Percentiles rank a stretch among this genome's conserved stretches.
These are phyloP conservation scores for Naja naja DNA, from an alignment of 2,113 vertebrate genomes.

Conservation along the genomic window DNA sequence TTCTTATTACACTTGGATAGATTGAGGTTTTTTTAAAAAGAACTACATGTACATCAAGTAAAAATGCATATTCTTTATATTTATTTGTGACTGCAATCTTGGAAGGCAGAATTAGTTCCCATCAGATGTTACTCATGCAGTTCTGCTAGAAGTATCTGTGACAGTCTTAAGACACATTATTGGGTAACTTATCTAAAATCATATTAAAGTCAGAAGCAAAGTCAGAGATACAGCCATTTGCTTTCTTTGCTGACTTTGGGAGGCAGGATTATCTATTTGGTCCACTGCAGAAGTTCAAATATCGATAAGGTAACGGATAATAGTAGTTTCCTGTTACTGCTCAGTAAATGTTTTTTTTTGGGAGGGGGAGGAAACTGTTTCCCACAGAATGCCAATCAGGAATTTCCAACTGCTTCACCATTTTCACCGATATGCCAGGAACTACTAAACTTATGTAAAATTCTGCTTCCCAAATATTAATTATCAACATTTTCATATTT, in stretches of 20 bases:
- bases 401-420: not conserved
- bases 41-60: not conserved
- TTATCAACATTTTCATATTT: not conserved
- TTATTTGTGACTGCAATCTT: not conserved
- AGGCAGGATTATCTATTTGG: constrained; percentile 25
- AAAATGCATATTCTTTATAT: constrained; percentile 17
- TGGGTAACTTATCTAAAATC: constrained; percentile 27
- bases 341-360: not conserved
- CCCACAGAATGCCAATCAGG: not conserved
- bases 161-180: constrained; percentile 28
- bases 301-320: not conserved
- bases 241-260: constrained; percentile 8
- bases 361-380: not conserved
- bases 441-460: not conserved
- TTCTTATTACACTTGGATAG: not conserved
- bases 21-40: not conserved
- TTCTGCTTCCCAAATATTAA: not conserved
- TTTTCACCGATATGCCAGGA: not conserved
- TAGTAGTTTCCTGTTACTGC: not conserved
- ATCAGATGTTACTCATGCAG: constrained; percentile 19
- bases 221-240: constrained; percentile 26
- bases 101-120: constrained; percentile 18
- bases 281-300: constrained; percentile 9
- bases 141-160: constrained; percentile 28
- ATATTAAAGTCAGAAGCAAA: constrained; percentile 44